Evolutionary conservation across 2,113 vertebrate genomes (phyloP), one percentile per base, ranked within the genome.

Genomic region (Cacatua alba): DNA sequence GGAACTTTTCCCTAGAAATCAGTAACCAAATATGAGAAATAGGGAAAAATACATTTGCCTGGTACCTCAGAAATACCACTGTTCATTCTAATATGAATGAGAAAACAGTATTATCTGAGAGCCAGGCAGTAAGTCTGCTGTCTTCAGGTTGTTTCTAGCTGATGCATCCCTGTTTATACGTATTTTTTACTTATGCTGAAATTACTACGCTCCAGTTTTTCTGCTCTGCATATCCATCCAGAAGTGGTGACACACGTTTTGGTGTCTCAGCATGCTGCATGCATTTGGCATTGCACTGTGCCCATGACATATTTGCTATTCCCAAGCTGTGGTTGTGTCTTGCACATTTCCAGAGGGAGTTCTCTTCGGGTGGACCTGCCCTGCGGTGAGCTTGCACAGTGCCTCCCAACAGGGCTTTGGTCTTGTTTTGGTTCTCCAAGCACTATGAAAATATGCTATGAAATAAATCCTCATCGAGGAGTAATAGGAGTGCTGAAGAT

Each of bases 241-340:
- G n/a, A 43, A 57, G 28, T 3, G 17, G 9, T 63, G n/a, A 41
- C 51, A 25, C 11, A 28, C 5, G 0, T 25, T 60, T 17, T 21
- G 67, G 46, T 53, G n/a, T 37, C 59, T 39, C 18, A 0, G 21
- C 0, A 0, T 51, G 48, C 67, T 59, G 16, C 16, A 1, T 9
- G n/a, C 39, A 2, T 46, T 68, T n/a, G 48, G 9, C 2, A 0
- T 81, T 28, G 13, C 0, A 2, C 37, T 35, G 44, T 33, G 39
- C 41, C 65, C 0, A 0, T 49, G 52, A 15, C 8, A 8, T 13
- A 5, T 2, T 51, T n/a, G 12, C 43, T 6, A 0, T 24, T 49
- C n/a, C 51, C 1, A 1, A 69, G 39, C 37, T 1, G 2, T 0
- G 1, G 17, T 12, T 31, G 7, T 11, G 7, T 31, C 62, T 62